Evolutionary conservation across 2,888 invertebrate genomes (phyloP), one percentile per base, ranked within the genome.

Genomic region (Periphyllus acericola): DNA sequence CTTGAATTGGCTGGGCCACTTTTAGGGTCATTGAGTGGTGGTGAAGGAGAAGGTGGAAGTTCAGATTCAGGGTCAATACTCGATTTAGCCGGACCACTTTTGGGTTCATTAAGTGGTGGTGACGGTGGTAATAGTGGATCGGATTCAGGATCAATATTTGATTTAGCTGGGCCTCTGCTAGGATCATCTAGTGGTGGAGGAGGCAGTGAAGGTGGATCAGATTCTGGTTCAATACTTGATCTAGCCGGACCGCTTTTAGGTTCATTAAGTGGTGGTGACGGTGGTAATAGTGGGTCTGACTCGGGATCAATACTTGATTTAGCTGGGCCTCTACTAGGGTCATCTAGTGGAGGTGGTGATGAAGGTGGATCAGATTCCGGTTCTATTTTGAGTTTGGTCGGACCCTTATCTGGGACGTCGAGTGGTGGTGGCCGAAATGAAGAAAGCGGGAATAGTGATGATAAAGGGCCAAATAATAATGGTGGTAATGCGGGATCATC

Each of bases 341-440:
- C 83, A n/a, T 55, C 52, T 5, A 83, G 83, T 75, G 78, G 78
- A 46, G 40, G 25, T 3, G n/a, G 36, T n/a, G 8, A 9, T 19
- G 32, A 55, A 1, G 83, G 75, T 36, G 84, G 75, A 19, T 76
- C 84, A n/a, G 88, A 80, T 21, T 90, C 90, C 14, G 89, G 89
- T 14, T 78, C 78, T 25, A 78, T 78, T 46, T 17, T 78, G 11
- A n/a, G 40, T 9, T 52, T 78, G n/a, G n/a, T 36, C 25, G 78
- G 78, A n/a, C 55, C 78, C n/a, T n/a, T n/a, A n/a, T n/a, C n/a
- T n/a, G n/a, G n/a, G n/a, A n/a, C n/a, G n/a, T n/a, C n/a, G n/a
- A n/a, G n/a, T n/a, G n/a, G 34, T 46, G 76, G 1, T 46, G 52
- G 4, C 3, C 6, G 21, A 34, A 75, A 46, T 8, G 46, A 46